Evolutionary conservation across 2,888 invertebrate genomes (phyloP).

Genomic region (Trichopoda pennipes): DNA sequence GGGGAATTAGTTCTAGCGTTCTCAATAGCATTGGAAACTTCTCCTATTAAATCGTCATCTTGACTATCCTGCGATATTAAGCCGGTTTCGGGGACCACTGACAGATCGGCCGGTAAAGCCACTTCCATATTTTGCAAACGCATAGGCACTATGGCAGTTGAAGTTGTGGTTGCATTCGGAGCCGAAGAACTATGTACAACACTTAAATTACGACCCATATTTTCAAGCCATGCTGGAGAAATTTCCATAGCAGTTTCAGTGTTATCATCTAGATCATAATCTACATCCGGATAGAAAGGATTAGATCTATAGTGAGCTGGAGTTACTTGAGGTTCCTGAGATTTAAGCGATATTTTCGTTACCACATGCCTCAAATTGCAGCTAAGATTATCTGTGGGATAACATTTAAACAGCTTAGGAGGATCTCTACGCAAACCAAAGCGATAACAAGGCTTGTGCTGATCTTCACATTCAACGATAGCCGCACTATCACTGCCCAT

Average conservation of each 20-base stretch:
- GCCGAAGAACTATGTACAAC: conserved; percentile 65
- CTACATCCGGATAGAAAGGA: conserved; percentile 88
- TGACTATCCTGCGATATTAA: conserved; percentile 77
- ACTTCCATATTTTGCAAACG: conserved; percentile 79
- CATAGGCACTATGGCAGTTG: conserved; percentile 74
- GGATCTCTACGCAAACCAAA: conserved; percentile 76
- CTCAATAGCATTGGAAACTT: conserved; percentile 74
- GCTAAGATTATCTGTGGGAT: conserved; percentile 87
- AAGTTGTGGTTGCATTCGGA: conserved; percentile 71
- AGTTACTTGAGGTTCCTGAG: conserved; percentile 83
- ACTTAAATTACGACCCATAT: conserved; percentile 74
- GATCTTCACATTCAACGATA: conserved; percentile 77
- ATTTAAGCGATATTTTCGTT: conserved; percentile 83
- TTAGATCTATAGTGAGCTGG: conserved; percentile 82
- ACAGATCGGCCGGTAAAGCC: conserved; percentile 81
- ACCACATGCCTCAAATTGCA: conserved; percentile 89
- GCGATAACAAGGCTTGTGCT: conserved; percentile 73
- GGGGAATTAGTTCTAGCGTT: conserved; percentile 71
- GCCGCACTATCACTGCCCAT: conserved; percentile 72
- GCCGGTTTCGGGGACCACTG: conserved; percentile 80
- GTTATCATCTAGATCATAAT: conserved; percentile 86
- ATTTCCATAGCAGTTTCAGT: conserved; percentile 70
- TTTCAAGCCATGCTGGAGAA: conserved; percentile 77
- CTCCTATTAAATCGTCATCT: conserved; percentile 75
- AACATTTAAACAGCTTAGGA: conserved; percentile 84